Conservation (phyloP, 1,140 invertebrate genomes). For the Colletes latitarsis region DNA sequence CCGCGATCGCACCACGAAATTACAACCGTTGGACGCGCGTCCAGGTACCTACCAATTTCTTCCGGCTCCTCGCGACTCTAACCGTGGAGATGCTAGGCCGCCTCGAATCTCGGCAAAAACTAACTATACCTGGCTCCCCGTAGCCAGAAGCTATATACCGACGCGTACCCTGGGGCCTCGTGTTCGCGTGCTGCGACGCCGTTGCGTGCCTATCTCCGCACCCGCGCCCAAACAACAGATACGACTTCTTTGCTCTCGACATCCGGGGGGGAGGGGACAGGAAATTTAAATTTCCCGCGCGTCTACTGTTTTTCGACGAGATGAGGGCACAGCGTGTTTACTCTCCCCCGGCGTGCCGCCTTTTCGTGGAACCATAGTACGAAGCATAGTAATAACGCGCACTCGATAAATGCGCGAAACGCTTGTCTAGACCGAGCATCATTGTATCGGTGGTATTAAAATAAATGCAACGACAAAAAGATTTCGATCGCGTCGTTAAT, state of each 20-base stretch:
- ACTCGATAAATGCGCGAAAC: too few relatives aligned
- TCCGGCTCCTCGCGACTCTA: conserved; percentile 44
- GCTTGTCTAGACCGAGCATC: too few relatives aligned
- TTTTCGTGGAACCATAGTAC: too few relatives aligned
- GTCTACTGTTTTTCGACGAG: too few relatives aligned
- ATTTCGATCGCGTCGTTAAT: too few relatives aligned
- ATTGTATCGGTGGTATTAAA: too few relatives aligned
- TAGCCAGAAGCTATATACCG: conserved; percentile 7
- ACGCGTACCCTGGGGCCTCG: not conserved
- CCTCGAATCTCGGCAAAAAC: conserved; percentile 8
- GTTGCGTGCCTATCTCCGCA: conserved; percentile 15
- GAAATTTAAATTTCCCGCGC: too few relatives aligned
- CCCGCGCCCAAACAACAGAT: conserved; percentile 38
- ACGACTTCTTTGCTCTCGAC: not conserved
- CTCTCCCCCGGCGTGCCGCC: too few relatives aligned
- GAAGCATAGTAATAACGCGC: too few relatives aligned
- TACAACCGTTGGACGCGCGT: conserved; percentile 24
- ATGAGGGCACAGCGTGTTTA: too few relatives aligned
- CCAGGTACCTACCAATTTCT: conserved; percentile 54
- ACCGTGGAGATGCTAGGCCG: conserved; percentile 10
- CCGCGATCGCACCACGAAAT: conserved; percentile 36
- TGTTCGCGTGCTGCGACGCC: not conserved
- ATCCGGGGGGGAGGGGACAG: too few relatives aligned
- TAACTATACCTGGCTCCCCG: not conserved
- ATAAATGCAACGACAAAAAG: too few relatives aligned